Conservation (phyloP, 1,140 invertebrate species). For the Riptortus pedestris region DNA sequence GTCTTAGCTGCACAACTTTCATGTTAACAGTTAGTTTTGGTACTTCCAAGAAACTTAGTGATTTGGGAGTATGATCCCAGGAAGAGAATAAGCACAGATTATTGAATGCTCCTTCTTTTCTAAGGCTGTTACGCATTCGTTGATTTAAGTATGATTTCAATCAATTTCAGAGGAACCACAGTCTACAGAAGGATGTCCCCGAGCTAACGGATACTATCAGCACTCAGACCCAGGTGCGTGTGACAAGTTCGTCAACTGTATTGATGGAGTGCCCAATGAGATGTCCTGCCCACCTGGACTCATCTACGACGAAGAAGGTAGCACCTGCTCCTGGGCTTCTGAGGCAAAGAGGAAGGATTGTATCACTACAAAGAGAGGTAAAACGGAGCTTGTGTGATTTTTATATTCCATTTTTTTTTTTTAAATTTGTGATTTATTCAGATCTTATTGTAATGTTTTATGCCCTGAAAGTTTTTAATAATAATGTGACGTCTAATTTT, state of each 20-base stretch:
- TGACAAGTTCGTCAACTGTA: constrained; percentile 73
- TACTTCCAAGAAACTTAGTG: too few relatives aligned
- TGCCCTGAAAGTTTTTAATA: too few relatives aligned
- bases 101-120: too few relatives aligned
- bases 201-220: constrained; percentile 68
- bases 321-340: constrained; percentile 61
- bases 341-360: constrained; percentile 39
- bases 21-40: too few relatives aligned
- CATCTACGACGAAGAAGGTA: constrained; percentile 63
- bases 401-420: background rate
- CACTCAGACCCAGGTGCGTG: constrained; percentile 66
- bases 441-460: too few relatives aligned
- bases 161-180: constrained; percentile 61
- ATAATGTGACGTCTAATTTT: too few relatives aligned
- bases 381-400: background rate
- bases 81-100: too few relatives aligned
- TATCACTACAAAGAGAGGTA: constrained; percentile 48
- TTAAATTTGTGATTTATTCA: too few relatives aligned
- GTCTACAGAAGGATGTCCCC: constrained; percentile 57
- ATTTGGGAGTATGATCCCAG: too few relatives aligned
- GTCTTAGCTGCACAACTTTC: too few relatives aligned
- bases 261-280: constrained; percentile 57
- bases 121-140: too few relatives aligned
- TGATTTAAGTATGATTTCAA: too few relatives aligned
- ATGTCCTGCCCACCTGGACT: constrained; percentile 68